Base-by-base conservation (phyloP, 2,113 vertebrate genomes). In the Thermophis baileyi region DNA sequence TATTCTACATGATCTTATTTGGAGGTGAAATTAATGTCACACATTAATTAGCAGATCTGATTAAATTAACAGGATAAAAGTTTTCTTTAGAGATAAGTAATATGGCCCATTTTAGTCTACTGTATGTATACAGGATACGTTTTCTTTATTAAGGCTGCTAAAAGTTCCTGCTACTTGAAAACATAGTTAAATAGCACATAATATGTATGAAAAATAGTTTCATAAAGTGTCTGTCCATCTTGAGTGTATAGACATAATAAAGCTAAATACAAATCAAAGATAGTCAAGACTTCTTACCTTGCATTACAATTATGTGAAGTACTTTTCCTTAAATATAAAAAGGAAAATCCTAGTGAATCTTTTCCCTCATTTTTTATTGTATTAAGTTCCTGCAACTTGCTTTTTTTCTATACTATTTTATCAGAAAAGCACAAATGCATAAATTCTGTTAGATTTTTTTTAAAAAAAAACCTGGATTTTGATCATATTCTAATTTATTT, bases 31-130 rank as follows among this genome's bases (percentile, higher is more conserved):
- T 95, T 96, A 97, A 60, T 96, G 97, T 97, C 95, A 96, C 93
- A 94, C 53, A 74, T 93, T 97, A 97, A 98, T 98, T 97, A 97
- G 96, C 91, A 95, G 93, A 95, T 97, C 94, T 95, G 93, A 97
- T 97, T 96, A 97, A 97, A 96, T 96, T 95, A 95, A 96, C 95
- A 91, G 94, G 96, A 95, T 93, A 95, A 94, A 46, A 89, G 46
- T 92, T 40, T 92, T 93, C 55, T 94, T 95, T 94, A 91, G 94
- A 95, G 96, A 95, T 97, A 97, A 96, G 93, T 95, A 96, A 92
- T 88, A 69, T 97, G 97, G 97, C 97, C 98, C 94, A 97, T 94
- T 98, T 96, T 50, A 94, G 93, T 69, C 94, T 94, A 95, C 89
- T 95, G 94, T 95, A 96, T 96, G 94, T 95, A 96, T 96, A 92